Percentiles rank a stretch among this genome's conserved stretches.
These are phyloP conservation scores for Ommatoiulus sabulosus DNA, from an alignment of 2,888 invertebrate genomes.

Conservation along the genomic window DNA sequence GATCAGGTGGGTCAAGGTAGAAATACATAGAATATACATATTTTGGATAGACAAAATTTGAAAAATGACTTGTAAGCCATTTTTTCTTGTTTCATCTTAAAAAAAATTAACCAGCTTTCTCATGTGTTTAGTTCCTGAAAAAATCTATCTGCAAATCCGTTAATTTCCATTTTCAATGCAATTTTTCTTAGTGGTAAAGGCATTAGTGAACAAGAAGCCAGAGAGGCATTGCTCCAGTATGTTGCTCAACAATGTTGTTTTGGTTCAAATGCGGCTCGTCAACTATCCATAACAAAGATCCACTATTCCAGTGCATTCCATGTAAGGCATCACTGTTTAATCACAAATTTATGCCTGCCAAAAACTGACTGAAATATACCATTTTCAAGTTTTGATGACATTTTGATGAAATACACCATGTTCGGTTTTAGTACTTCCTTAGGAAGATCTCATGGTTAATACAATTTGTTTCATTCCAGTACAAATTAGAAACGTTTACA, in stretches of 20 bases:
- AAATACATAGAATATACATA: not conserved
- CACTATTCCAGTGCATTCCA: conserved; percentile 70
- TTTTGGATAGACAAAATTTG: no score
- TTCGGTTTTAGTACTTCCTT: no score
- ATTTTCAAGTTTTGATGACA: no score
- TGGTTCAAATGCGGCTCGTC: conserved; percentile 69
- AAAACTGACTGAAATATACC: no score
- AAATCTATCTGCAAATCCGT: not conserved
- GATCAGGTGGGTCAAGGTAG: conserved; percentile 40
- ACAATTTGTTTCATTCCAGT: conserved; percentile 65
- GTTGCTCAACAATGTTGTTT: conserved; percentile 71
- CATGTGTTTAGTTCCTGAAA: no score
- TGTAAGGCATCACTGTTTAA: conserved; percentile 65
- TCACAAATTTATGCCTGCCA: not conserved
- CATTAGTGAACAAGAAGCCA: conserved; percentile 68
- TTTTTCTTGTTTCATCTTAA: no score
- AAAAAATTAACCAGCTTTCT: no score
- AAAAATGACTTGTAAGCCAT: no score
- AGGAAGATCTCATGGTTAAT: no score
- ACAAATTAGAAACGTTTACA: conserved; percentile 71
- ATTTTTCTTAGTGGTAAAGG: conserved; percentile 56
- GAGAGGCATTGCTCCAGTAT: conserved; percentile 68
- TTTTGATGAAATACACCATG: no score
- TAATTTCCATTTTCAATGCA: not conserved
- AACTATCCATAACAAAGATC: conserved; percentile 70